Evolutionary conservation across 1,140 invertebrate genomes (phyloP), one percentile per base, ranked within the genome.

Genomic region (Drosophila neocordata): DNA sequence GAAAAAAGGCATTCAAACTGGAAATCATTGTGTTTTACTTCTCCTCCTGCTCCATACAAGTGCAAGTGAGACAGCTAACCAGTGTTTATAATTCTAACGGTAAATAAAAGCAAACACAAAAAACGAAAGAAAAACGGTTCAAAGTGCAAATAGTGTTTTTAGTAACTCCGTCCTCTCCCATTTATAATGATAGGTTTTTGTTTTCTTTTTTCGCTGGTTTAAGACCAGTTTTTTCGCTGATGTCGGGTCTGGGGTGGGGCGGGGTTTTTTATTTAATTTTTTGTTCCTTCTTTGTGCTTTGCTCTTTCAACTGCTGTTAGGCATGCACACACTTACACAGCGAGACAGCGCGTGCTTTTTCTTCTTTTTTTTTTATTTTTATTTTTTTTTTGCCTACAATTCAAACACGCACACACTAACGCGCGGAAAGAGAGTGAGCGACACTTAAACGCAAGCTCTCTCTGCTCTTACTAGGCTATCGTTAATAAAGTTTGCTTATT

Each of bases 41-140:
- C 41, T 48, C 15, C 41, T 15, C 41, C 15, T 18, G 15, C 41
- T 8, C 18, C 15, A 13, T 48, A 5, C 15, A 48, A 20, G 41
- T 48, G 61, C 62, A 34, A 55, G 37, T 65, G 44, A 51, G 24
- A 41, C 24, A 69, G 35, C 69, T 65, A 67, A 41, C 65, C 44
- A 41, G 44, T 44, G 37, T 64, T 74, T 59, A 71, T 64, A 70
- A 71, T 65, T 74, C 65, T 64, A 81, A 87, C 73, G 82, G 81
- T 87, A 87, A 81, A 77, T 87, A 35, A 18, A 31, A 76, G 53
- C 65, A 65, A 67, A 62, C 65, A 59, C 13, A 6, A 55, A 31
- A 53, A 74, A 52, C 6, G 37, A 37, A 56, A 60, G 34, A 35
- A 34, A 60, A 35, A 37, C 59, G 69, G 60, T 65, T 66, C 64